Evolutionary conservation across 2,797 vertebrate genomes (phyloP).

Genomic region (Dromococcyx pavoninus): DNA sequence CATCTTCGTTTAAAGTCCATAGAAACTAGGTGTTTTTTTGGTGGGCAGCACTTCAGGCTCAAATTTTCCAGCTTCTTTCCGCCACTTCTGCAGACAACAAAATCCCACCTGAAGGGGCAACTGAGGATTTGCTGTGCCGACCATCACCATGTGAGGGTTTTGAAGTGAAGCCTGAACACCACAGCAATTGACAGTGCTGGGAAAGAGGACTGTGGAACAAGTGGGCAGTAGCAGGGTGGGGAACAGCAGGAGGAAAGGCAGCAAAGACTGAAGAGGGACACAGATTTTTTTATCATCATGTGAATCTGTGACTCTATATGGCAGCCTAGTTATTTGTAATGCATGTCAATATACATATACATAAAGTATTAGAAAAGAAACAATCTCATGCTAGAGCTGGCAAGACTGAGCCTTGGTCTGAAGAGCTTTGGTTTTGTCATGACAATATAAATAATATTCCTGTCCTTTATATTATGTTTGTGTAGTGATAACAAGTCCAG

Average conservation of each 20-base stretch:
- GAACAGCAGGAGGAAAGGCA: not conserved
- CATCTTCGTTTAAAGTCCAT: not conserved
- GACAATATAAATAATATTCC: not conserved
- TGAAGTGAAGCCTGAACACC: not conserved
- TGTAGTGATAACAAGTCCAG: not conserved
- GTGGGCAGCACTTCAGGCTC: not conserved
- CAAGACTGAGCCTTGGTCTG: not conserved
- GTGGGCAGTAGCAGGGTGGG: fast-evolving
- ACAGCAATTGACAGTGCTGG: fast-evolving
- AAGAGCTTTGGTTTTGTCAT: not conserved
- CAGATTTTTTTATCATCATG: not conserved
- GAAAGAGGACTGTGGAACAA: fast-evolving
- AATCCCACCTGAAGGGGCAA: not conserved
- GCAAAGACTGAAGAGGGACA: not conserved
- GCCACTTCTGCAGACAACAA: not conserved
- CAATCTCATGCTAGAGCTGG: not conserved
- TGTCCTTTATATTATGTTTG: not conserved
- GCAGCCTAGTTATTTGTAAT: not conserved
- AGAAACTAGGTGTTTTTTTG: not conserved
- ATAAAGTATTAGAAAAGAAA: not conserved
- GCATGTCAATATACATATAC: too few species aligned
- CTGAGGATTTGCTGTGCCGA: not conserved
- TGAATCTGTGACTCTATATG: not conserved
- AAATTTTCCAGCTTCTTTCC: not conserved
- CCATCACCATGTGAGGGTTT: fast-evolving